These are phyloP conservation scores for Kuschelorhynchus macadamiae DNA, from an alignment of 2,888 invertebrate species.

Conservation along the genomic window DNA sequence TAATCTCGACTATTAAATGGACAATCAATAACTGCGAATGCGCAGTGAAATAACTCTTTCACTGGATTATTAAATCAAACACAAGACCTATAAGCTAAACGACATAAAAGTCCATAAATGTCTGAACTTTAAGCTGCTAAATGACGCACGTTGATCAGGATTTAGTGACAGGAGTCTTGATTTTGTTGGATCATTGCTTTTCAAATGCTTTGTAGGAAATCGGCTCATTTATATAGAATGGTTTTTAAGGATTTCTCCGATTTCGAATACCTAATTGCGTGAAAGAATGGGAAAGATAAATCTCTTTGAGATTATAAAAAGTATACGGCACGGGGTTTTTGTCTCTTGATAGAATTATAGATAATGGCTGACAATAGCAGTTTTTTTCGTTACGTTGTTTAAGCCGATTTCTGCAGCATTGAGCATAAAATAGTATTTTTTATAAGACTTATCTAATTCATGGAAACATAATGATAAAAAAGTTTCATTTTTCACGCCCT, in stretches of 20 bases:
- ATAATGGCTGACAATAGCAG: too few species aligned
- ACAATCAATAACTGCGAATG: too few species aligned
- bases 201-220: conserved; percentile 28
- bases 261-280: conserved; percentile 40
- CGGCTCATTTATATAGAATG: conserved; percentile 36
- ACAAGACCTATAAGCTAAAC: conserved; percentile 14
- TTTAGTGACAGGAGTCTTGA: conserved; percentile 23
- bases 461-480: too few species aligned
- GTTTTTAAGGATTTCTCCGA: conserved; percentile 41
- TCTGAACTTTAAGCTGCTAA: conserved; percentile 18
- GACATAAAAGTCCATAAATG: conserved; percentile 10
- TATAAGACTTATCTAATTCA: too few species aligned
- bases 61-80: too few species aligned
- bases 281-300: conserved; percentile 40
- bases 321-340: not conserved
- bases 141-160: conserved; percentile 26
- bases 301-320: conserved; percentile 25
- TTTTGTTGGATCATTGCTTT: conserved; percentile 29
- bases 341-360: too few species aligned
- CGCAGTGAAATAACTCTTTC: too few species aligned
- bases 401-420: too few species aligned
- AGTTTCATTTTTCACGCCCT: too few species aligned
- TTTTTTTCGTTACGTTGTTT: too few species aligned
- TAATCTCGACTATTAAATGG: too few species aligned
- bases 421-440: too few species aligned